These are phyloP conservation scores for Asarcornis scutulata DNA, from an alignment of 2,113 vertebrate species.

Conservation along the genomic window DNA sequence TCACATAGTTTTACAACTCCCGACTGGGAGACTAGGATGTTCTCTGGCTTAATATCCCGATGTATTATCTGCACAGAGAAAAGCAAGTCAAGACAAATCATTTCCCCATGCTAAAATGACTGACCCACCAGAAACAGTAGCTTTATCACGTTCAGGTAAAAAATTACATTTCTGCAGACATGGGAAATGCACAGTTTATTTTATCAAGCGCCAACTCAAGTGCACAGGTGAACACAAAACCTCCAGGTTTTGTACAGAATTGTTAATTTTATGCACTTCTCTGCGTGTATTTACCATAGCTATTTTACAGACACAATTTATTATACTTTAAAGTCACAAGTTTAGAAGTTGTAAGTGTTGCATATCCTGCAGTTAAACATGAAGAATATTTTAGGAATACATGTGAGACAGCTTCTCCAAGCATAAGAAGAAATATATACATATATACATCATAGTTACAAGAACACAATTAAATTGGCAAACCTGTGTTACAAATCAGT, in stretches of 20 bases:
- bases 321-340: background rate
- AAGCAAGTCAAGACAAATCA: background rate
- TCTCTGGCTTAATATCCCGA: slow-evolving; percentile 92
- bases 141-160: background rate
- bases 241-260: background rate
- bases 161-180: background rate
- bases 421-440: background rate
- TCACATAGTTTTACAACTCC: slow-evolving; percentile 92
- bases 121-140: background rate
- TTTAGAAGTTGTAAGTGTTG: background rate
- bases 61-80: slow-evolving; percentile 86
- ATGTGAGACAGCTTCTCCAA: background rate
- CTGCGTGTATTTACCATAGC: background rate
- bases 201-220: background rate
- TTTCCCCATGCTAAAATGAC: rapidly evolving
- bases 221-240: background rate
- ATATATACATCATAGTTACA: background rate
- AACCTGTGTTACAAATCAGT: background rate
- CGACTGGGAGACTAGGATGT: slow-evolving; percentile 88
- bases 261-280: background rate
- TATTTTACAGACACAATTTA: background rate
- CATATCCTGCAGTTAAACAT: background rate
- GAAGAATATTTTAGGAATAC: background rate
- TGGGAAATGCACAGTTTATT: rapidly evolving
- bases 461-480: background rate